A percentile compares a stretch with the other conserved stretches of the same genome.
Conservation (phyloP, 2,888 invertebrate species). For the Dasypogon diadema region DNA sequence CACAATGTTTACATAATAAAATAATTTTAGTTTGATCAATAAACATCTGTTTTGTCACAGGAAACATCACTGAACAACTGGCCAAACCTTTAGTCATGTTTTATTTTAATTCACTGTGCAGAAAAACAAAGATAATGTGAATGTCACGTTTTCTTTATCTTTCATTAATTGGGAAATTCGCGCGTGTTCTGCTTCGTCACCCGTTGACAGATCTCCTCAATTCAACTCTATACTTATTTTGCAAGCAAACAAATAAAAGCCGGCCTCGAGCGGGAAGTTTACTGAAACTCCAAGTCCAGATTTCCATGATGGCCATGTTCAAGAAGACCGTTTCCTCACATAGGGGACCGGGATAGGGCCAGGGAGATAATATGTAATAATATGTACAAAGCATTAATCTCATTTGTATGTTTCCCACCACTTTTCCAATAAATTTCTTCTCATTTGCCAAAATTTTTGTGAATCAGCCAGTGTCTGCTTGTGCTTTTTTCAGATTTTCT, state of each 20-base stretch:
- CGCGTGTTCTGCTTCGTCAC: not conserved
- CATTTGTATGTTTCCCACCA: slow-evolving; percentile 17
- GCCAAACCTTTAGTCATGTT: no score
- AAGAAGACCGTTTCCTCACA: not conserved
- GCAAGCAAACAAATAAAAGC: not conserved
- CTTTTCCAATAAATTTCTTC: slow-evolving; percentile 24
- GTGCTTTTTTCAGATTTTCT: slow-evolving; percentile 21
- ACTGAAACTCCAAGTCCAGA: not conserved
- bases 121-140: not conserved
- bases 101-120: no score
- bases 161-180: not conserved
- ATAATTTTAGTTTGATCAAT: no score
- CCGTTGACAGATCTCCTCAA: not conserved
- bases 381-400: not conserved
- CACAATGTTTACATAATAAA: no score
- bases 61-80: no score
- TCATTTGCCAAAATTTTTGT: slow-evolving; percentile 42
- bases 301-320: not conserved
- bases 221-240: not conserved
- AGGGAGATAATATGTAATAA: no score
- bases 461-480: slow-evolving; percentile 41
- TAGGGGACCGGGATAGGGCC: no score
- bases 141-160: not conserved
- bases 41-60: no score
- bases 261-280: not conserved